These are phyloP conservation scores for Melolontha melolontha DNA, from an alignment of 2,888 invertebrate species.

Conservation along the genomic window DNA sequence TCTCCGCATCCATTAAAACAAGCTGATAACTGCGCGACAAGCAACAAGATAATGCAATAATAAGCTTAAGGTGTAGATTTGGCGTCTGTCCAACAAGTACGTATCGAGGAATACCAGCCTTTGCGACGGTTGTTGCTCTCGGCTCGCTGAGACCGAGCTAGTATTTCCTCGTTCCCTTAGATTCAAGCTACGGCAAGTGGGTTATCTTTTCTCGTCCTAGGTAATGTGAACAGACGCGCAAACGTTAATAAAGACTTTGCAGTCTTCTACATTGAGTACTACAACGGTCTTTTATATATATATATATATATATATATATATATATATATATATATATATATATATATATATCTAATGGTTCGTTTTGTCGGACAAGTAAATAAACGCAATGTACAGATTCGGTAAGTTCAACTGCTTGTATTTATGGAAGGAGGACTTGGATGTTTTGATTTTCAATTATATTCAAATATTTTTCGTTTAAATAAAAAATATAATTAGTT, in stretches of 20 bases:
- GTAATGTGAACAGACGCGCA: conserved; percentile 7
- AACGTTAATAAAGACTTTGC: conserved; percentile 27
- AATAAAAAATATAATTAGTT: too few species aligned
- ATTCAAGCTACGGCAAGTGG: too few species aligned
- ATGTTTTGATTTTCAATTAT: too few species aligned
- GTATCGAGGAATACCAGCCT: conserved; percentile 1
- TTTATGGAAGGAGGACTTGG: too few species aligned
- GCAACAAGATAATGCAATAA: conserved; percentile 46
- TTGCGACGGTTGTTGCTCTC: not conserved
- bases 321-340: too few species aligned
- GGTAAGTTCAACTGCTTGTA: too few species aligned
- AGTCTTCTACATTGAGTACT: conserved; percentile 19
- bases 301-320: too few species aligned
- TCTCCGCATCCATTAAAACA: conserved; percentile 27
- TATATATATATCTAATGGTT: conserved; percentile 14
- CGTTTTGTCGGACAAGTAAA: conserved; percentile 27
- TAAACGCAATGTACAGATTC: not conserved
- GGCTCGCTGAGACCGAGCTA: too few species aligned
- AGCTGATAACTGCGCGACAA: conserved; percentile 26
- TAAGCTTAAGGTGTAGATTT: conserved; percentile 44
- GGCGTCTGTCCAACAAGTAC: conserved; percentile 39
- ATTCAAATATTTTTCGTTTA: too few species aligned
- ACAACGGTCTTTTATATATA: conserved; percentile 15
- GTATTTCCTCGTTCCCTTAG: too few species aligned
- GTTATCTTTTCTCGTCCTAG: not conserved